phyloP scores from a whole-genome alignment of 2,888 invertebrate species.

The Eristalis arbustorum region DNA sequence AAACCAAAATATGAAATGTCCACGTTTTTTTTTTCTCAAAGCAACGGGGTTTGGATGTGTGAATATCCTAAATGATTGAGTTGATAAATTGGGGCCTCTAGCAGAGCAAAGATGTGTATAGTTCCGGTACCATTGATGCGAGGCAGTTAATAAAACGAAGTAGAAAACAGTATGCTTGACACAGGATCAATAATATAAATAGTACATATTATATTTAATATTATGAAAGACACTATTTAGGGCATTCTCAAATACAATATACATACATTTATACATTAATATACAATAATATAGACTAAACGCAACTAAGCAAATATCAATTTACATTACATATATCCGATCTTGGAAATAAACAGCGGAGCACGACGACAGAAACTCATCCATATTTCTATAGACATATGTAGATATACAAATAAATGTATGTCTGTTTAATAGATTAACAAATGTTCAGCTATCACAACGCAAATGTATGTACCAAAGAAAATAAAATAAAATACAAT shows the following conservation, averaged over 20 bases:
- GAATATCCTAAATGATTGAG: background rate
- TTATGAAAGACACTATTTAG: conserved; percentile 56
- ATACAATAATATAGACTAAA: conserved; percentile 44
- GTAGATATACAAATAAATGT: conserved; percentile 29
- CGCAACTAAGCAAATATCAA: conserved; percentile 47
- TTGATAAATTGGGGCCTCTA: conserved; percentile 6
- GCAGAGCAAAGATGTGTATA: conserved; percentile 2
- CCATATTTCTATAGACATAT: conserved; percentile 39
- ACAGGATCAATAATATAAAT: conserved; percentile 32
- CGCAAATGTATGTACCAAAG: background rate
- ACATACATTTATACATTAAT: conserved; percentile 39
- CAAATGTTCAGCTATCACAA: conserved; percentile 6
- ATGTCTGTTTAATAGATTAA: conserved; percentile 3
- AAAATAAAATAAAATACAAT: background rate
- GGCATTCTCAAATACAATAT: conserved; percentile 57
- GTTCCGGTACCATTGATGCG: conserved; percentile 20
- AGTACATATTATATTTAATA: conserved; percentile 16
- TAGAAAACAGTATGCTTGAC: conserved; percentile 29
- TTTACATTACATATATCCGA: conserved; percentile 51
- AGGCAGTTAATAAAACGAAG: background rate
- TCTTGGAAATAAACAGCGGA: conserved; percentile 18
- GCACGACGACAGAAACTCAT: conserved; percentile 52
- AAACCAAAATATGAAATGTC: background rate
- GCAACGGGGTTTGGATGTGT: background rate
- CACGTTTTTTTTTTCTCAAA: conserved; percentile 1